Conservation (phyloP, 2,797 vertebrate genomes). For the Macropodus opercularis region DNA sequence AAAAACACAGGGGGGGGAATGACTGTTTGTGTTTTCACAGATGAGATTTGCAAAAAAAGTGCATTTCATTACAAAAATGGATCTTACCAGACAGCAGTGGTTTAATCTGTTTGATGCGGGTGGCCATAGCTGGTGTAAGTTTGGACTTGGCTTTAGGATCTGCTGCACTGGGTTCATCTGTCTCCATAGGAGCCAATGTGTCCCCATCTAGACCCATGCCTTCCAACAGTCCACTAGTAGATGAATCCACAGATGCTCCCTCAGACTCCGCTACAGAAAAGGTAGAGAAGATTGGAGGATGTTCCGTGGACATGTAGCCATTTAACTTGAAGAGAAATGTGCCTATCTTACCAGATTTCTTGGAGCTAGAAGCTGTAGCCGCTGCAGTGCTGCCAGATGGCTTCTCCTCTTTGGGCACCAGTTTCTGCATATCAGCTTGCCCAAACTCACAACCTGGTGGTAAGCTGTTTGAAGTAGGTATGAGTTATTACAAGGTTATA, state of each 20-base stretch:
- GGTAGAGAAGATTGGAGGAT: background rate
- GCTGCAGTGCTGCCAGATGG: conserved; percentile 70
- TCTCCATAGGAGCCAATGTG: conserved; percentile 95
- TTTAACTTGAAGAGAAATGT: conserved; percentile 10
- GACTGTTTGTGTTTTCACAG: background rate
- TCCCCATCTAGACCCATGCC: conserved; percentile 95
- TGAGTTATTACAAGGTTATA: conserved; percentile 2
- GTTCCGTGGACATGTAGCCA: background rate
- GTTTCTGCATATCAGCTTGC: conserved; percentile 96
- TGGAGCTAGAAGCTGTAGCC: conserved; percentile 81
- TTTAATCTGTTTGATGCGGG: conserved; percentile 97
- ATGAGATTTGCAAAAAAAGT: too few relatives aligned
- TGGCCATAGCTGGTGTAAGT: conserved; percentile 97
- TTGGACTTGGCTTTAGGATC: conserved; percentile 94
- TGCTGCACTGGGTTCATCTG: conserved; percentile 89
- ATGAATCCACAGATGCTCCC: conserved; percentile 83
- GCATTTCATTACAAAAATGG: rapidly evolving
- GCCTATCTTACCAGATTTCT: conserved; percentile 85
- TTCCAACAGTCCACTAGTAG: conserved; percentile 90
- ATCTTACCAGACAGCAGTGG: conserved; percentile 92
- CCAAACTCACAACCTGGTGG: conserved; percentile 96
- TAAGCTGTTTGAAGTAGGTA: conserved; percentile 76
- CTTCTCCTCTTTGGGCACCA: conserved; percentile 95
- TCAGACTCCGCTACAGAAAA: conserved; percentile 82
- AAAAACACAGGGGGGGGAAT: conserved; percentile 1